Percentiles rank a stretch among this genome's conserved stretches.
Evolutionary conservation across 2,888 invertebrate species (phyloP).

Genomic region (Orchestes rusci): DNA sequence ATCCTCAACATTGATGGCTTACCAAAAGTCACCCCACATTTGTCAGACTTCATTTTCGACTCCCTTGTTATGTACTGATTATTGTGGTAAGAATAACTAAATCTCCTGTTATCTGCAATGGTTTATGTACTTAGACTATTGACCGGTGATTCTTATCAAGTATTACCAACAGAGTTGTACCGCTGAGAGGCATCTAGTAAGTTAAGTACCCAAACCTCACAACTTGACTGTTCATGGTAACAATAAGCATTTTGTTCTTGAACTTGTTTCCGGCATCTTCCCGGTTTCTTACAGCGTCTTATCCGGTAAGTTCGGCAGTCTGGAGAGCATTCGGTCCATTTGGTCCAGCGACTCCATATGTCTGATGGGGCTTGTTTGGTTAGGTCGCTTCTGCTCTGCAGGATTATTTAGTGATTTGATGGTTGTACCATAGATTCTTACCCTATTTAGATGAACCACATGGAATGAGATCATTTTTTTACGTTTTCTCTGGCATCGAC

Average conservation of each 20-base stretch:
- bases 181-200: constrained; percentile 36
- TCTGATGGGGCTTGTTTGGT: constrained; percentile 37
- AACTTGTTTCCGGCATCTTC: constrained; percentile 69
- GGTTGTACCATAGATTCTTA: constrained; percentile 14
- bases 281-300: constrained; percentile 66
- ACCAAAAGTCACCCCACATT: constrained; percentile 36
- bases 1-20: constrained; percentile 60
- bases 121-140: too few relatives aligned
- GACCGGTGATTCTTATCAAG: too few relatives aligned
- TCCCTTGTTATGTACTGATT: constrained; percentile 24
- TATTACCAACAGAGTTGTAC: constrained; percentile 14
- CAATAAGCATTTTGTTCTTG: constrained; percentile 81
- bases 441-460: constrained; percentile 35
- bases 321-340: constrained; percentile 75
- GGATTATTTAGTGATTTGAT: constrained; percentile 8
- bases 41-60: constrained; percentile 24
- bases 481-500: constrained; percentile 42
- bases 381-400: constrained; percentile 36
- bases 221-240: constrained; percentile 72
- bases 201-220: constrained; percentile 60
- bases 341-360: constrained; percentile 61
- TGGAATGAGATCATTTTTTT: constrained; percentile 38
- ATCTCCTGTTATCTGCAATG: constrained; percentile 24
- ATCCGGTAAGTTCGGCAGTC: constrained; percentile 73
- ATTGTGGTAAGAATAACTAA: constrained; percentile 27